Evolutionary conservation across 2,113 vertebrate genomes (phyloP).

Genomic region (Onychorhynchus coronatus): DNA sequence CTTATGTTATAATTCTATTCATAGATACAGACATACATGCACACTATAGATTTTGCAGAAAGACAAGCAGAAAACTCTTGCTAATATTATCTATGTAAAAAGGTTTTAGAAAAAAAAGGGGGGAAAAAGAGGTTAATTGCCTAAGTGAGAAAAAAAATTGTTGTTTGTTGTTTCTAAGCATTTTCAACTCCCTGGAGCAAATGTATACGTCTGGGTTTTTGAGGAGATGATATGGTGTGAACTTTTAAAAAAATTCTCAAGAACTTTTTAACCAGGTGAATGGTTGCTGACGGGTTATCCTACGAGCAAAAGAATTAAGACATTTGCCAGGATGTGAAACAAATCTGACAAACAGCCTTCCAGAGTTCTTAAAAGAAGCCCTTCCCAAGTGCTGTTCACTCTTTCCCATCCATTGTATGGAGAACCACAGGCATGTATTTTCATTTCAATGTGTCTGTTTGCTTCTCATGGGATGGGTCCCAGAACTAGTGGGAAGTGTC

Average conservation of each 20-base stretch:
- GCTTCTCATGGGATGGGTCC: not conserved
- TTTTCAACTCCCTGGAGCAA: not conserved
- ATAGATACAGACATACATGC: not conserved
- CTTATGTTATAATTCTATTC: not conserved
- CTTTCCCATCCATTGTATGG: not conserved
- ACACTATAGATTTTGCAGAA: not conserved
- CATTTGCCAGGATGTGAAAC: not conserved
- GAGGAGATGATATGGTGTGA: not conserved
- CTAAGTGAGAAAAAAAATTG: not conserved
- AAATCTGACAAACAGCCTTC: not conserved
- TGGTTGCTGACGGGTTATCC: not conserved
- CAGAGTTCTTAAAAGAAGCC: not conserved
- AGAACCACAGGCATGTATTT: not conserved
- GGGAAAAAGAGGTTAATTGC: accelerated
- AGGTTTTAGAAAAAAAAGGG: not conserved
- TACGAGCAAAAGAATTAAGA: not conserved
- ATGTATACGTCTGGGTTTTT: not conserved
- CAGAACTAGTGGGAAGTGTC: not conserved
- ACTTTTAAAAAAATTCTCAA: not conserved
- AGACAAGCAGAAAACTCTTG: not conserved
- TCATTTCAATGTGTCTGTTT: not conserved
- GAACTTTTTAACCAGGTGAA: not conserved
- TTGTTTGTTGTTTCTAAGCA: not conserved
- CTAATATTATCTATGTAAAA: not conserved
- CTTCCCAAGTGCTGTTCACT: not conserved